Evolutionary conservation across 2,797 vertebrate genomes (phyloP), one percentile per base, ranked within the genome.

Genomic region (Sciurus vulgaris): DNA sequence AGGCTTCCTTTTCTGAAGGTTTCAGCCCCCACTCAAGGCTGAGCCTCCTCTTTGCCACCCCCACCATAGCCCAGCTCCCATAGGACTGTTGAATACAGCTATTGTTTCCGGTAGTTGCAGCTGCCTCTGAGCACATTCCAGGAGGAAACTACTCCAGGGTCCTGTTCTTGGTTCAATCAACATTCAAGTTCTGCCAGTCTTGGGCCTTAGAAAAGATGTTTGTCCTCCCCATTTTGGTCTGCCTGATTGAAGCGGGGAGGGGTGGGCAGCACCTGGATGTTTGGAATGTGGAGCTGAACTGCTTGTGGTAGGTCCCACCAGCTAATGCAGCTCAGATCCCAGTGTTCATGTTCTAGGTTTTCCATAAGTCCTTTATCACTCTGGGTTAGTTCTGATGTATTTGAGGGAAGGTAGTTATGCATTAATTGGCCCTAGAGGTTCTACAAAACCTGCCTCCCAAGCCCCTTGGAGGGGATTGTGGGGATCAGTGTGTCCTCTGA

Each of bases 111-210:
- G 51, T 70, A 89, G 79, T 91, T 67, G 13, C 47, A 86, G 86
- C 85, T 76, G 74, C 92, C 9, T 86, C 88, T 92, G 96, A 96
- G 89, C 91, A 96, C 97, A 85, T 97, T 98, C 97, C 96, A n/a
- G 69, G 49, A 91, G 69, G 86, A 88, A 86, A 96, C 51, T 70
- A 59, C 51, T 73, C 61, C 76, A 93, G 79, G 84, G 44, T 70
- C 77, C 51, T 94, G 7, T 67, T 86, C 67, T 86, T 87, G 59
- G 82, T 77, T 47, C 38, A 76, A 28, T 49, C 1, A 1, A 74
- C 38, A 10, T 85, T 91, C 78, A 63, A 73, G 44, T 73, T 91
- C 56, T 95, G 63, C 83, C 67, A 73, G 1, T 81, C 54, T 74
- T 86, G 38, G 35, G 38, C 88, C 63, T 92, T 73, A 79, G 77